Evolutionary conservation across 2,888 invertebrate genomes (phyloP), one percentile per base, ranked within the genome.

Genomic region (Lepidocyrtinus sp.): DNA sequence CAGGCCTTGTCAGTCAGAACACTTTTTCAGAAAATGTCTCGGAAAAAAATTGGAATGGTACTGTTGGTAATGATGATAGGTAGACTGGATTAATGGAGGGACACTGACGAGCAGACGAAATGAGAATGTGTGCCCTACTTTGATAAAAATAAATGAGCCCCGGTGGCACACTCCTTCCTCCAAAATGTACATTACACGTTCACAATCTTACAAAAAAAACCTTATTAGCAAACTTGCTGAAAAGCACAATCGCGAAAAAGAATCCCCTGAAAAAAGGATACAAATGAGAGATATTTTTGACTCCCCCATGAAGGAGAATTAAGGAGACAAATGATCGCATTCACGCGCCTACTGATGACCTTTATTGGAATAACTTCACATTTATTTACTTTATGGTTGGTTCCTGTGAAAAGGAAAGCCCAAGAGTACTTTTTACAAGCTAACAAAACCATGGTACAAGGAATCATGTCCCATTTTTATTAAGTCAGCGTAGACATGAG

Each of bases 111-210:
- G 68, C 36, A 65, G 45, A 65, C 36, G 65, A 46, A 68, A 50
- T 67, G 22, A 45, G 67, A 67, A 21, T 68, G 50, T 24, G 59
- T 72, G 72, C 62, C 64, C 63, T 63, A 25, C 27, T 61, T 72
- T 62, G 72, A 72, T 72, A 72, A 72, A 63, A 72, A 72, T 63
- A 72, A 72, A 72, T 72, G 72, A 72, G 72, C 63, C 72, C 72
- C 72, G 21, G 64, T 62, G 63, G 72, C 63, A 62, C 64, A 72
- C 45, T 72, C 45, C 46, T 72, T n/a, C 62, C 2, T 12, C 0
- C 46, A 73, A 19, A n/a, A 78, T 78, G 78, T 72, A 36, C 36
- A 12, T 5, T 36, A 12, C 12, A 36, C 36, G 12, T 36, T 7
- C 36, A 36, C 12, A 12, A 36, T 36, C 36, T 12, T 36, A 36